Conservation (phyloP, 2,888 invertebrate genomes). For the Drosophila seclusa region DNA sequence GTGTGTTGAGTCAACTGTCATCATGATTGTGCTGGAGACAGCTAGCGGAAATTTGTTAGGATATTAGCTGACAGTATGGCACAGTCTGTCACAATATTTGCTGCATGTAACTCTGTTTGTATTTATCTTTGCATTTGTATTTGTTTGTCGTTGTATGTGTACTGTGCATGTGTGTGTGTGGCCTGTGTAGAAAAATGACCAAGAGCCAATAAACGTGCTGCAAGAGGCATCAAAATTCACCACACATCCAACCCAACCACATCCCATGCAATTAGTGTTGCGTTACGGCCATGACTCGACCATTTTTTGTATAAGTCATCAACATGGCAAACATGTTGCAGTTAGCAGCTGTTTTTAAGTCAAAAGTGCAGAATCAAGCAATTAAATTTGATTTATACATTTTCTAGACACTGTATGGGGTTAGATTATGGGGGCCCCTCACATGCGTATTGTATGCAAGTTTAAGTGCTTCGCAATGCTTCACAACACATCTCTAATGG, state of each 20-base stretch:
- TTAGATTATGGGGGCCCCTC: neutral
- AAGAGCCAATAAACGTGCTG: constrained; percentile 28
- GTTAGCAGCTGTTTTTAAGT: constrained; percentile 18
- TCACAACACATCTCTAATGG: constrained; percentile 21
- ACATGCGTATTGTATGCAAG: constrained; percentile 44
- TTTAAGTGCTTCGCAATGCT: constrained; percentile 30
- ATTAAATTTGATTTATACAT: constrained; percentile 27
- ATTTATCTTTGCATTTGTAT: constrained; percentile 21
- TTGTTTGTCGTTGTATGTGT: constrained; percentile 4
- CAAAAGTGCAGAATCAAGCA: constrained; percentile 40
- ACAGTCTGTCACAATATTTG: constrained; percentile 52
- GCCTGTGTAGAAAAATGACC: constrained; percentile 27
- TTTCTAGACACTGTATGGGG: neutral
- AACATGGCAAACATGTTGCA: constrained; percentile 40
- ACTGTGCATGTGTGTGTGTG: constrained; percentile 11
- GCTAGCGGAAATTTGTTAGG: constrained; percentile 61
- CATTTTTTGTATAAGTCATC: constrained; percentile 28
- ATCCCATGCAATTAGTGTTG: constrained; percentile 16
- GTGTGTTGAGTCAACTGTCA: constrained; percentile 23
- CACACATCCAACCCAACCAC: constrained; percentile 20
- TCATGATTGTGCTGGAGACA: constrained; percentile 36
- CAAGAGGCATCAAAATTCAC: constrained; percentile 44
- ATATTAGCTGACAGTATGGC: constrained; percentile 50
- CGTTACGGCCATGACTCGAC: constrained; percentile 23
- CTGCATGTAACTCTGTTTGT: constrained; percentile 38